phyloP scores from a whole-genome alignment of 2,113 vertebrate species.

The Eubucco bourcierii region DNA sequence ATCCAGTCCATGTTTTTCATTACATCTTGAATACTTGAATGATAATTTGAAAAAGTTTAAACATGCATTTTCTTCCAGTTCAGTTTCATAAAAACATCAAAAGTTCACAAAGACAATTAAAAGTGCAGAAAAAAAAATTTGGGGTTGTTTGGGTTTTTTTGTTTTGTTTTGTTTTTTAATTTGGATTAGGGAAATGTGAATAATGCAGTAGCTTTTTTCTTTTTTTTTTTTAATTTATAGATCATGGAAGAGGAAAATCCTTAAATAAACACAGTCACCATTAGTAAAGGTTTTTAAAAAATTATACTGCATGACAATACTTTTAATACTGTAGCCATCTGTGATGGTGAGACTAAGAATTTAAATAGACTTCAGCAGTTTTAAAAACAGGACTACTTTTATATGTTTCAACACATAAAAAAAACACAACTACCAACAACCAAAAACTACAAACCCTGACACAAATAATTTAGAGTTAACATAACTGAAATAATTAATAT shows the following conservation, averaged over 20 bases:
- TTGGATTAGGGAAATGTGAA: neutral
- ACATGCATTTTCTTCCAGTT: neutral
- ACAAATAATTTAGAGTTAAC: neutral
- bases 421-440: accelerated
- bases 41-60: neutral
- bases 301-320: neutral
- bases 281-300: conserved; percentile 46
- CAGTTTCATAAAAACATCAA: neutral
- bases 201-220: neutral
- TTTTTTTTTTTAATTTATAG: neutral
- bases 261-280: neutral
- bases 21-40: neutral
- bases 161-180: neutral
- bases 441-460: neutral
- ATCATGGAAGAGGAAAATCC: neutral
- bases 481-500: neutral
- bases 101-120: conserved; percentile 2
- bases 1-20: conserved; percentile 40
- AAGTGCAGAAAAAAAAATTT: neutral
- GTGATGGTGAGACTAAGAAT: neutral
- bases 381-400: neutral
- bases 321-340: conserved; percentile 34
- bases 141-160: too few species aligned
- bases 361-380: neutral
- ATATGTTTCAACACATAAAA: neutral